Percentiles rank a stretch among this genome's conserved stretches.
phyloP scores from a whole-genome alignment of 2,888 invertebrate genomes.

The Diarsia dahlii region DNA sequence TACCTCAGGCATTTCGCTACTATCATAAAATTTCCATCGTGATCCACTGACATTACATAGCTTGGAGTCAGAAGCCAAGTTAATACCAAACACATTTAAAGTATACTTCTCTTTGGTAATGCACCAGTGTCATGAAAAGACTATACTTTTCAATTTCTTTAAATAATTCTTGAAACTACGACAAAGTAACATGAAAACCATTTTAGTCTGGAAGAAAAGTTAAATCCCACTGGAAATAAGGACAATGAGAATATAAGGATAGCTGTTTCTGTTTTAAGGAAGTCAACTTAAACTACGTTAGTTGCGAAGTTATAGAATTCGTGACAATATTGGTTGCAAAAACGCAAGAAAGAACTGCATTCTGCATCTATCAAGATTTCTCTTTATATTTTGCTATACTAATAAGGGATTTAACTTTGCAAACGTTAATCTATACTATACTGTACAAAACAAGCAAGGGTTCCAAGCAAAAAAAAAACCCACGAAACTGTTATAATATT shows the following conservation, averaged over 20 bases:
- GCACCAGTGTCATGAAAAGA: constrained; percentile 1
- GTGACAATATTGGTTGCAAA: constrained; percentile 1
- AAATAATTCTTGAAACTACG: neutral
- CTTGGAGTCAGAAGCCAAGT: neutral
- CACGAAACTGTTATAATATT: too few relatives aligned
- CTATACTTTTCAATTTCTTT: neutral
- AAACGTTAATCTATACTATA: neutral
- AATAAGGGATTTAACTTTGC: too few relatives aligned
- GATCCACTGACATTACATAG: neutral
- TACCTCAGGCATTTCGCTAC: neutral
- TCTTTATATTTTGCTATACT: too few relatives aligned
- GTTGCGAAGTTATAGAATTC: neutral
- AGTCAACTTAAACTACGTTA: neutral
- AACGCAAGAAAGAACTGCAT: constrained; percentile 8
- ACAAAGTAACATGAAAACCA: constrained; percentile 17
- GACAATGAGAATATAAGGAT: neutral
- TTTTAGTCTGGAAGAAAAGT: constrained; percentile 22
- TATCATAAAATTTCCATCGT: neutral
- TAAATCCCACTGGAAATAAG: constrained; percentile 8
- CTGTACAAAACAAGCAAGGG: too few relatives aligned
- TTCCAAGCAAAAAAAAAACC: too few relatives aligned
- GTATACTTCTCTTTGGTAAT: neutral
- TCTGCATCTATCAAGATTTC: neutral
- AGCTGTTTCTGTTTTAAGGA: constrained; percentile 15
- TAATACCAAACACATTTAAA: neutral